These are phyloP conservation scores for Pristionchus arcanus DNA, from an alignment of 2,888 invertebrate genomes.

Conservation along the genomic window DNA sequence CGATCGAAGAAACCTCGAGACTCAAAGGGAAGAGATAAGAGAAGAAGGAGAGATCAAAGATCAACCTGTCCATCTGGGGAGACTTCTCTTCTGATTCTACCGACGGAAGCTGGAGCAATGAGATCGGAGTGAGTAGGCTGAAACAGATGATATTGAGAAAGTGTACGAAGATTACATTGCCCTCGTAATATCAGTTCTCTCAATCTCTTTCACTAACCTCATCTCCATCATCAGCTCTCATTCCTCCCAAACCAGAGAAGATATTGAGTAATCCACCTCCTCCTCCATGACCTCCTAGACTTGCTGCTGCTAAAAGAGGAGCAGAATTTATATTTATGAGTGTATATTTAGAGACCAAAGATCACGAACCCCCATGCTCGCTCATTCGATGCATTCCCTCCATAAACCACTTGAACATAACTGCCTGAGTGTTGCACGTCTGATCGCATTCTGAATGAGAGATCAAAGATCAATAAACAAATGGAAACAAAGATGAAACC, in stretches of 20 bases:
- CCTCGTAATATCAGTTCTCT: background rate
- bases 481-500: background rate
- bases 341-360: background rate
- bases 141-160: background rate
- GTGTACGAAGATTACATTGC: background rate
- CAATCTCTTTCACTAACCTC: background rate
- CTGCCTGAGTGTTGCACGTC: constrained; percentile 46
- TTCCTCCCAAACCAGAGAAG: constrained; percentile 46
- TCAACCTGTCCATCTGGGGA: background rate
- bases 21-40: background rate
- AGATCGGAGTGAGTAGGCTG: background rate
- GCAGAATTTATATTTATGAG: background rate
- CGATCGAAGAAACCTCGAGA: background rate
- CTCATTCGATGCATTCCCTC: constrained; percentile 36
- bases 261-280: constrained; percentile 44
- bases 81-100: constrained; percentile 1
- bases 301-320: background rate
- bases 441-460: constrained; percentile 48
- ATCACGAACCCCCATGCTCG: constrained; percentile 23
- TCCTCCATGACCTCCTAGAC: background rate
- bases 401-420: constrained; percentile 55
- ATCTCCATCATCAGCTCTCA: constrained; percentile 42
- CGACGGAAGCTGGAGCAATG: constrained; percentile 7
- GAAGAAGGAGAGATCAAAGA: background rate
- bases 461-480: constrained; percentile 40